A percentile compares a stretch with the other conserved stretches of the same genome.
These are phyloP conservation scores for Amyelois transitella DNA, from an alignment of 1,140 invertebrate species.

Conservation along the genomic window DNA sequence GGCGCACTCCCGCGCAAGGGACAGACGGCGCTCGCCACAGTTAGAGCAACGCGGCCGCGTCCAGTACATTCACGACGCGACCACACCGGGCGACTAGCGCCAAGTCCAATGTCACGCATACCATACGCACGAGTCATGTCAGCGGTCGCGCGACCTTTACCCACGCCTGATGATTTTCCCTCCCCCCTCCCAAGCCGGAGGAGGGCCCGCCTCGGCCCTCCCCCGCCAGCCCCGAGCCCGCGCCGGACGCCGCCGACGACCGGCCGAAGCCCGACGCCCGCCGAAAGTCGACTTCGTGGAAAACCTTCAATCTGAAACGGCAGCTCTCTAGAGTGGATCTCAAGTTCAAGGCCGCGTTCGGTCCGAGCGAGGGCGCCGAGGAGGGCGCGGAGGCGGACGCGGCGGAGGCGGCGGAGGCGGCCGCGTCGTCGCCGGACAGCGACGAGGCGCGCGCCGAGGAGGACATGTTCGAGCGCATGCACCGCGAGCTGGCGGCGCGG, in stretches of 20 bases:
- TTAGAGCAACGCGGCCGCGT: not conserved
- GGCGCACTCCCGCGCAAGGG: slow-evolving; percentile 8
- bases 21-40: slow-evolving; percentile 13
- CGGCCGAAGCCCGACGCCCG: slow-evolving; percentile 45
- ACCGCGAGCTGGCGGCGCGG: slow-evolving; percentile 45
- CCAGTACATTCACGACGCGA: too few relatives aligned
- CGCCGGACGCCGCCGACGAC: slow-evolving; percentile 29
- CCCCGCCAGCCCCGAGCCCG: slow-evolving; percentile 45
- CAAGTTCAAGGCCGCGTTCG: slow-evolving; percentile 82
- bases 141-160: slow-evolving; percentile 24
- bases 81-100: not conserved
- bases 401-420: slow-evolving; percentile 20
- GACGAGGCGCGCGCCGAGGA: slow-evolving; percentile 28
- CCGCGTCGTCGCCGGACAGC: slow-evolving; percentile 29
- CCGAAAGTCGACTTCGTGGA: slow-evolving; percentile 80
- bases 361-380: slow-evolving; percentile 51
- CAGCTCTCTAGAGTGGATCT: slow-evolving; percentile 87
- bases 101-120: slow-evolving; percentile 5
- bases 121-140: slow-evolving; percentile 10
- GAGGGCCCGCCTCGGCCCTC: slow-evolving; percentile 26
- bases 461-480: slow-evolving; percentile 57
- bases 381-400: slow-evolving; percentile 30
- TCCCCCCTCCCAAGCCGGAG: slow-evolving; percentile 55
- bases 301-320: slow-evolving; percentile 85
- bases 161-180: slow-evolving; percentile 35